These are phyloP conservation scores for Eumaeus atala DNA, from an alignment of 1,140 invertebrate genomes.

Conservation along the genomic window DNA sequence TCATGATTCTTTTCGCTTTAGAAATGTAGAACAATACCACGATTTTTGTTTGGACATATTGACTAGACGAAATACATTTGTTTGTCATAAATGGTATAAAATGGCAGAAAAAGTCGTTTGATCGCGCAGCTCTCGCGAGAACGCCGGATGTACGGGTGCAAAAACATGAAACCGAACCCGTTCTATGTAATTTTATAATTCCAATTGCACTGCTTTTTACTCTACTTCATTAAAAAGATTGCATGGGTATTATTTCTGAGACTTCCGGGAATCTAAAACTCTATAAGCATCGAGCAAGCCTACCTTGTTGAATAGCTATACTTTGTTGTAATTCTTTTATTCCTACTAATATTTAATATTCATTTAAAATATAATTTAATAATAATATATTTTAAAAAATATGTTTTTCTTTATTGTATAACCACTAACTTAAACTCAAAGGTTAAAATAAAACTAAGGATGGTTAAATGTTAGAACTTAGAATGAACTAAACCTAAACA, in stretches of 20 bases:
- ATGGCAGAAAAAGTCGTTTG: constrained; percentile 27
- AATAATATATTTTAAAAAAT: no score
- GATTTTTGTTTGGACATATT: constrained; percentile 13
- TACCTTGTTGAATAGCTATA: background rate
- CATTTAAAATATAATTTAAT: no score
- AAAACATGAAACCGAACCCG: constrained; percentile 40
- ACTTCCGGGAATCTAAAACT: constrained; percentile 21
- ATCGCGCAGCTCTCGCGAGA: constrained; percentile 22
- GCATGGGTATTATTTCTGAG: constrained; percentile 22
- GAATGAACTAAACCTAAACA: no score
- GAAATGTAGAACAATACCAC: constrained; percentile 7
- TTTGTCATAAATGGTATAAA: constrained; percentile 21
- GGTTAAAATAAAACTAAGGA: no score
- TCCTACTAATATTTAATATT: no score
- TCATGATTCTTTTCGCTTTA: constrained; percentile 9
- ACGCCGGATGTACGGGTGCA: constrained; percentile 38
- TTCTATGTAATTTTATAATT: constrained; percentile 41
- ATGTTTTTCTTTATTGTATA: no score
- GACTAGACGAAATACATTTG: constrained; percentile 21
- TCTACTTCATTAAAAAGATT: constrained; percentile 5
- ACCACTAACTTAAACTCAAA: no score
- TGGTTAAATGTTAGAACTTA: no score
- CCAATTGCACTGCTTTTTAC: constrained; percentile 31
- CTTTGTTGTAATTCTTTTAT: no score
- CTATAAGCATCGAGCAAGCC: background rate